Conservation (phyloP, 2,888 invertebrate genomes). For the Heliconius hortense region DNA sequence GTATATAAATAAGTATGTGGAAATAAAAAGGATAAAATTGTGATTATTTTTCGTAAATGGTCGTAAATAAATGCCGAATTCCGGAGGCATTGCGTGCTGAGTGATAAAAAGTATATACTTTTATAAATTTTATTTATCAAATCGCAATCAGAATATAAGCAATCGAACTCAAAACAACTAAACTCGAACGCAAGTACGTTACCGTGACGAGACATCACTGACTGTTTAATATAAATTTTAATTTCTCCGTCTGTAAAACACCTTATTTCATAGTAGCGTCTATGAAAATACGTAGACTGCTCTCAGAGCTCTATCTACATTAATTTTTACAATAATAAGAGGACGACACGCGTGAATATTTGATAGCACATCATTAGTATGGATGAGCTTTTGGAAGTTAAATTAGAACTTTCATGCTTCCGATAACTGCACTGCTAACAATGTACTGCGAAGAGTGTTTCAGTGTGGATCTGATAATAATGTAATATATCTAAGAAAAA, state of each 20-base stretch:
- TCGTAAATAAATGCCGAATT: too few species aligned
- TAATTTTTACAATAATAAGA: conserved; percentile 1
- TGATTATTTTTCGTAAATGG: too few species aligned
- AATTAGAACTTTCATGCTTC: neutral
- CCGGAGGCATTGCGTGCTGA: too few species aligned
- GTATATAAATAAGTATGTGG: too few species aligned
- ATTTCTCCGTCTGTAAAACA: neutral
- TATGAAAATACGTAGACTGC: conserved; percentile 11
- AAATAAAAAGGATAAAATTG: too few species aligned
- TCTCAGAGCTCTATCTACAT: neutral
- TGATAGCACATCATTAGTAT: conserved; percentile 4
- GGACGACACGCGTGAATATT: neutral
- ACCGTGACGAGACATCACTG: neutral
- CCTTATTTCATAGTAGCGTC: neutral
- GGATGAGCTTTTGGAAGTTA: neutral
- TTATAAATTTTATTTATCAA: too few species aligned
- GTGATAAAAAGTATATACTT: too few species aligned
- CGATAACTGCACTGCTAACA: neutral
- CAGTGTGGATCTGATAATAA: neutral
- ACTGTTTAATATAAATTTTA: neutral
- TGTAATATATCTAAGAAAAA: neutral
- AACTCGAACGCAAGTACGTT: neutral
- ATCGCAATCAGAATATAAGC: too few species aligned
- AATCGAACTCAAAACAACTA: too few species aligned
- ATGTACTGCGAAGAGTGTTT: neutral